phyloP scores from a whole-genome alignment of 2,888 invertebrate species.

The Rhagophthalmus giganteus region DNA sequence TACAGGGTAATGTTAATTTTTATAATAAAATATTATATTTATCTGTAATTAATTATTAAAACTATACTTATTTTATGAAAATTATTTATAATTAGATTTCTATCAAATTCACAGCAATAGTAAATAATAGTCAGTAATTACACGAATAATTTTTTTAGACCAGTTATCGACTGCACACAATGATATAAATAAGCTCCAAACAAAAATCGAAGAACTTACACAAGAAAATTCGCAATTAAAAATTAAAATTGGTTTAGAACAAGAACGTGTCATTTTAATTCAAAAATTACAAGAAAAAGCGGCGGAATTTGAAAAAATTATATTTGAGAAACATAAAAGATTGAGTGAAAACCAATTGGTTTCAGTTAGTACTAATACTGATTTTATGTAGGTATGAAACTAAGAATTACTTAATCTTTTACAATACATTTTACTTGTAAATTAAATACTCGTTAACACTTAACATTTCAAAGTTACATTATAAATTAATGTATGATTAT shows the following conservation, averaged over 20 bases:
- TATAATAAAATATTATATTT: background rate
- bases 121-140: too few relatives aligned
- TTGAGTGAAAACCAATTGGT: too few relatives aligned
- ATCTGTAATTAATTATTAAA: too few relatives aligned
- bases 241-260: conserved; percentile 29
- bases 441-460: too few relatives aligned
- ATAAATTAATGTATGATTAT: too few relatives aligned
- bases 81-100: too few relatives aligned
- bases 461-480: too few relatives aligned
- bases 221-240: conserved; percentile 23
- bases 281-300: conserved; percentile 37
- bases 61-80: too few relatives aligned
- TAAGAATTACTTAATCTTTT: background rate
- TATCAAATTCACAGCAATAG: too few relatives aligned
- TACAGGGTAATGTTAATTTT: background rate
- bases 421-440: background rate
- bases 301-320: conserved; percentile 37
- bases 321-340: conserved; percentile 30
- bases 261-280: conserved; percentile 36
- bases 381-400: background rate
- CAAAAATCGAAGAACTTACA: background rate
- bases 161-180: background rate
- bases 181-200: background rate
- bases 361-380: conserved; percentile 32
- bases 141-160: too few relatives aligned